These are phyloP conservation scores for Acrossocheilus wenchowensis DNA, from an alignment of 2,797 vertebrate genomes.

Conservation along the genomic window DNA sequence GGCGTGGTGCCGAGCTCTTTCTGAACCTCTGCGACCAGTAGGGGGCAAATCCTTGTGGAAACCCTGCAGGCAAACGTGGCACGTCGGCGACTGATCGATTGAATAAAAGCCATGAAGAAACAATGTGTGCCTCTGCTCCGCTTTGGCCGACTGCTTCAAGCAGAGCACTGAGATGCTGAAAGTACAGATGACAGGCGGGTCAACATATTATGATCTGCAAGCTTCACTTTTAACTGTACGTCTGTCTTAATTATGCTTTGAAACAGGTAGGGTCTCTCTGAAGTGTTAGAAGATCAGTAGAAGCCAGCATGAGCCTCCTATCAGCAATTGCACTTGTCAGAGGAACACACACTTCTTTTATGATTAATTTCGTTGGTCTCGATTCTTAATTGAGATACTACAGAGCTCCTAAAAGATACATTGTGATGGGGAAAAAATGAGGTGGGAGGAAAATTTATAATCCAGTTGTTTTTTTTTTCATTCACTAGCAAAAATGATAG, in stretches of 20 bases:
- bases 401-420: not conserved
- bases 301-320: not conserved
- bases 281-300: conserved; percentile 24
- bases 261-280: conserved; percentile 1
- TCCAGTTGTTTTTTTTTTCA: too few species aligned
- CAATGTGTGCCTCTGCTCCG: not conserved
- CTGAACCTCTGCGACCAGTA: not conserved
- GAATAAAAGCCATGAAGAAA: conserved; percentile 38
- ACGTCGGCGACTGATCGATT: conserved; percentile 15
- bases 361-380: not conserved
- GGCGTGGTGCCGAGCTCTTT: not conserved
- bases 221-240: conserved; percentile 2
- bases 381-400: not conserved
- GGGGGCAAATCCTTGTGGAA: not conserved
- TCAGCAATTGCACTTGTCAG: not conserved
- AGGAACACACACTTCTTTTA: not conserved
- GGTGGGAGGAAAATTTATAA: not conserved
- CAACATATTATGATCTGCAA: conserved; percentile 28
- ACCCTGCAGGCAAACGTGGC: not conserved
- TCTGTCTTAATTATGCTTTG: conserved; percentile 36
- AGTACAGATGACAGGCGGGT: conserved; percentile 14
- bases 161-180: conserved; percentile 25
- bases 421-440: not conserved
- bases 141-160: not conserved
- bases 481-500: not conserved